Conservation (phyloP, 2,113 vertebrate genomes). For the Silurus glanis region DNA sequence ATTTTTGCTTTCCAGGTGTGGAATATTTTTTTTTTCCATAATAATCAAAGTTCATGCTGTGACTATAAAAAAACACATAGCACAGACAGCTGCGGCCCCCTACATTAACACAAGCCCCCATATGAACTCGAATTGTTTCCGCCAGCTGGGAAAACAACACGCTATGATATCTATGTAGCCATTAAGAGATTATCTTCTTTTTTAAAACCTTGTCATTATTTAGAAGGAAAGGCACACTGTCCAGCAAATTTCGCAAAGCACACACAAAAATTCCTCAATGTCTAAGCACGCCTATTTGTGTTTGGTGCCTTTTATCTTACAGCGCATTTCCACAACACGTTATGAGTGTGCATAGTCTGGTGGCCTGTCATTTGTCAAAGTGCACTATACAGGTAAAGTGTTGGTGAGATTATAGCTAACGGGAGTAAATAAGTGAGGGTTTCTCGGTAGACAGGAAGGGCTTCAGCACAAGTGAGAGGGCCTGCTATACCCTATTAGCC, state of each 20-base stretch:
- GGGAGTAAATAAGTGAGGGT: slow-evolving; percentile 65
- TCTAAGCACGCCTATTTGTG: slow-evolving; percentile 22
- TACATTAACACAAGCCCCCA: slow-evolving; percentile 35
- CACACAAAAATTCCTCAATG: slow-evolving; percentile 33
- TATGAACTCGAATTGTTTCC: slow-evolving; percentile 3
- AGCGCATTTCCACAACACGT: slow-evolving; percentile 10
- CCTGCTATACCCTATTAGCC: slow-evolving; percentile 66
- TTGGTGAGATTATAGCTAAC: slow-evolving; percentile 59
- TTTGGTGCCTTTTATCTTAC: slow-evolving; percentile 41
- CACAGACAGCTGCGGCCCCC: slow-evolving; percentile 6
- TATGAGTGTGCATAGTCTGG: slow-evolving; percentile 36
- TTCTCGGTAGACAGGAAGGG: slow-evolving; percentile 67
- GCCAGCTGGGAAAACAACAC: slow-evolving; percentile 44
- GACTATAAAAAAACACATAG: slow-evolving; percentile 13
- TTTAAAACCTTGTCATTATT: slow-evolving; percentile 9
- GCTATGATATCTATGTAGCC: slow-evolving; percentile 4
- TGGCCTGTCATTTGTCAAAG: slow-evolving; percentile 68
- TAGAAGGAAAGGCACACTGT: neutral
- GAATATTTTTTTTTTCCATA: neutral
- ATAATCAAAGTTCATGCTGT: slow-evolving; percentile 13
- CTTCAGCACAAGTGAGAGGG: slow-evolving; percentile 62
- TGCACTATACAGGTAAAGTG: slow-evolving; percentile 55
- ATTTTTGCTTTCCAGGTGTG: neutral
- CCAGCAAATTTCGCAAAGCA: slow-evolving; percentile 16
- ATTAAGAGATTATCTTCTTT: neutral